phyloP scores from a whole-genome alignment of 2,888 invertebrate genomes.

The Automeris io region DNA sequence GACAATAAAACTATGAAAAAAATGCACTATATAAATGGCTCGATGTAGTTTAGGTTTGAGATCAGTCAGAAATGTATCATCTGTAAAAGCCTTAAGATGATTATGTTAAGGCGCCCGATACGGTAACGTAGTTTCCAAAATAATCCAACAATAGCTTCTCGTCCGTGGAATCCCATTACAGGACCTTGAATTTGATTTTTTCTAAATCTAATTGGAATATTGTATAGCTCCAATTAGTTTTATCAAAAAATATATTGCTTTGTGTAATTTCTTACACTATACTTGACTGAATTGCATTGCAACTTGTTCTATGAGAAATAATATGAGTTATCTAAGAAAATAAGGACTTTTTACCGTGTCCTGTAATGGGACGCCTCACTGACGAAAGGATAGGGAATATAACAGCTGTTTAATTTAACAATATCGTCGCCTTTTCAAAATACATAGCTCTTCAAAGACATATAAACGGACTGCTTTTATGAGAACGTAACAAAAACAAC shows the following conservation, averaged over 20 bases:
- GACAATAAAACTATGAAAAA: slow-evolving; percentile 35
- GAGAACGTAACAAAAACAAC: neutral
- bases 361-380: too few relatives aligned
- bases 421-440: neutral
- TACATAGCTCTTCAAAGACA: slow-evolving; percentile 9
- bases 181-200: too few relatives aligned
- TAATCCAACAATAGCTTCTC: too few relatives aligned
- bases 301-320: too few relatives aligned
- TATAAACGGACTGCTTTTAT: neutral
- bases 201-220: too few relatives aligned
- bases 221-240: too few relatives aligned
- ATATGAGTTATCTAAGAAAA: too few relatives aligned
- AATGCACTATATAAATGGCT: slow-evolving; percentile 62
- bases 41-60: slow-evolving; percentile 64
- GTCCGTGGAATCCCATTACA: too few relatives aligned
- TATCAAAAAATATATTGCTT: too few relatives aligned
- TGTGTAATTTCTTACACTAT: too few relatives aligned
- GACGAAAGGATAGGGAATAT: neutral
- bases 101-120: neutral
- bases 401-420: neutral
- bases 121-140: neutral
- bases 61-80: slow-evolving; percentile 56
- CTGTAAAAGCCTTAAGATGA: slow-evolving; percentile 16
- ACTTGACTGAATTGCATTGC: too few relatives aligned
- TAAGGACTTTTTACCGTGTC: too few relatives aligned